These are phyloP conservation scores for Caenorhabditis sinica DNA, from an alignment of 2,888 invertebrate genomes.

Conservation along the genomic window DNA sequence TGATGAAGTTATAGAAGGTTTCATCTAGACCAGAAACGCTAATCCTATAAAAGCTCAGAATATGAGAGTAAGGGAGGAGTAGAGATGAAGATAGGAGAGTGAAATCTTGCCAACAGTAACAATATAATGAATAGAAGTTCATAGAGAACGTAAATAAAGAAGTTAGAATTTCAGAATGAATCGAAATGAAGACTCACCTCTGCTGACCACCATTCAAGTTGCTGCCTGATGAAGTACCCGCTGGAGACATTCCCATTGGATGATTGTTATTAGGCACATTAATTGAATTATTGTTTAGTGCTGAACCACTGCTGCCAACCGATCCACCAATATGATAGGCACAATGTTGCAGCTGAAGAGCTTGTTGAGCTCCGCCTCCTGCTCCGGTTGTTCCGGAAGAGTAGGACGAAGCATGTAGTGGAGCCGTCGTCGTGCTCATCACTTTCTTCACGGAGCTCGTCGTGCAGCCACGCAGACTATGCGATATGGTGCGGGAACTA, in stretches of 20 bases:
- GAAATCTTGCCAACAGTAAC: too few species aligned
- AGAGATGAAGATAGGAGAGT: too few species aligned
- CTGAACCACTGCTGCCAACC: conserved; percentile 41
- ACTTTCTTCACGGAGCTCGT: conserved; percentile 45
- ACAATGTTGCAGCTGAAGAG: conserved; percentile 56
- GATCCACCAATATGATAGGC: conserved; percentile 46
- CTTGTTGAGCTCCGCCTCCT: conserved; percentile 54
- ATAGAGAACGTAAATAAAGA: neutral
- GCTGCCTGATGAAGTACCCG: conserved; percentile 22
- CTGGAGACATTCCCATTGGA: conserved; percentile 24
- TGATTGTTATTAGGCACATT: conserved; percentile 53
- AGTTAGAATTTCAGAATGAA: neutral
- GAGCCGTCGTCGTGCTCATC: conserved; percentile 56
- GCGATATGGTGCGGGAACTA: conserved; percentile 51
- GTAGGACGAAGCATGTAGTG: conserved; percentile 35
- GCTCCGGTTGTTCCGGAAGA: conserved; percentile 51
- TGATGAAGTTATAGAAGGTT: too few species aligned
- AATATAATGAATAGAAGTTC: neutral
- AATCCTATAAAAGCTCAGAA: too few species aligned
- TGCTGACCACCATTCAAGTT: conserved; percentile 47
- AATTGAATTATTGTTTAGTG: conserved; percentile 32
- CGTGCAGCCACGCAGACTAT: conserved; percentile 59
- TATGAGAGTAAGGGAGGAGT: too few species aligned
- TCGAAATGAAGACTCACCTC: conserved; percentile 24
- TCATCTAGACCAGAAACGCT: too few species aligned